Evolutionary conservation across 2,888 invertebrate species (phyloP).

Genomic region (Drosophila robusta): DNA sequence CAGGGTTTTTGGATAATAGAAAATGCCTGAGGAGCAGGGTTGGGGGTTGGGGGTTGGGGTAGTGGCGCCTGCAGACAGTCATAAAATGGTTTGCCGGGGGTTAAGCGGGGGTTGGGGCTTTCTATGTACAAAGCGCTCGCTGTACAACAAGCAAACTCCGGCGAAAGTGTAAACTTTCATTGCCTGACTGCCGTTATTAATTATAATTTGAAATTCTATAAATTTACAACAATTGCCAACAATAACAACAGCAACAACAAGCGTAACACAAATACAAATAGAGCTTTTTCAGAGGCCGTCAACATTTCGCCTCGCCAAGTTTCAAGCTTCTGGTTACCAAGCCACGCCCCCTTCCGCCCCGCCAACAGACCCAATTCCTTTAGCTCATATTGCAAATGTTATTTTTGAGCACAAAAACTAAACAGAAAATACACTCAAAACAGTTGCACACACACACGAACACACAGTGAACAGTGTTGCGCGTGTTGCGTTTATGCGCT

Average conservation of each 20-base stretch:
- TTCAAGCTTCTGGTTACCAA: conserved; percentile 40
- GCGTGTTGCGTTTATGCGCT: conserved; percentile 24
- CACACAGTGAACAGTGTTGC: not conserved
- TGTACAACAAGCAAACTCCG: conserved; percentile 28
- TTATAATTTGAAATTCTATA: conserved; percentile 78
- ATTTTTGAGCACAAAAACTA: conserved; percentile 53
- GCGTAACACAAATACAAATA: conserved; percentile 24
- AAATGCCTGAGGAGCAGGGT: conserved; percentile 7
- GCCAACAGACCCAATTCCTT: conserved; percentile 20
- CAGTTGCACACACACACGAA: conserved; percentile 1
- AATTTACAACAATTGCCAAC: conserved; percentile 60
- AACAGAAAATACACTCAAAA: conserved; percentile 37
- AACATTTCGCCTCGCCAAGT: conserved; percentile 37
- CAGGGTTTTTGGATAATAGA: conserved; percentile 36
- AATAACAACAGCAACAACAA: conserved; percentile 8
- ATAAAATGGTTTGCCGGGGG: conserved; percentile 11
- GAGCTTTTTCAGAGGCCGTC: conserved; percentile 28
- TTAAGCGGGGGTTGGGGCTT: too few species aligned
- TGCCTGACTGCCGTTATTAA: conserved; percentile 68
- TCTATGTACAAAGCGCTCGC: conserved; percentile 10
- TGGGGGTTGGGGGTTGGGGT: not conserved
- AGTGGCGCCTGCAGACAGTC: conserved; percentile 15
- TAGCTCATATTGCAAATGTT: conserved; percentile 47
- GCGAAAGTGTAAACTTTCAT: conserved; percentile 59
- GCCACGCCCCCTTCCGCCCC: not conserved